A percentile compares a stretch with the other conserved stretches of the same genome.
phyloP scores from a whole-genome alignment of 2,113 vertebrate genomes.

The Haplotaxodon microlepis region DNA sequence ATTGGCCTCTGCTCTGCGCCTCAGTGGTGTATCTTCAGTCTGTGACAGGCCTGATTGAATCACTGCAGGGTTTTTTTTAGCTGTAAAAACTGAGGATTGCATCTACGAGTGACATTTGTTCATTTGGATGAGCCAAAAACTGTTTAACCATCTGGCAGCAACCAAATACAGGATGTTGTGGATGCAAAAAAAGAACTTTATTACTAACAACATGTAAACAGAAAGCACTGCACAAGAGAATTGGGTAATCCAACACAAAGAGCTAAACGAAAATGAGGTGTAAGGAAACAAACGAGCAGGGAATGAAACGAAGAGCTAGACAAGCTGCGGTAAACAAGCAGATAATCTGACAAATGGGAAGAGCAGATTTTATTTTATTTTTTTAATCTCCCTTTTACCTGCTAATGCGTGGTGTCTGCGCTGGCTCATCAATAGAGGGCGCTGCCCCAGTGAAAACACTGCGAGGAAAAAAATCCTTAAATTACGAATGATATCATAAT shows the following conservation, averaged over 20 bases:
- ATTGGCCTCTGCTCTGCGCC: neutral
- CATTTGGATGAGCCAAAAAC: neutral
- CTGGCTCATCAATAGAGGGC: neutral
- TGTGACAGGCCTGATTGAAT: neutral
- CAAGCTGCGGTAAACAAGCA: neutral
- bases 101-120: neutral
- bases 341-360: neutral
- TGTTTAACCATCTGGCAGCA: neutral
- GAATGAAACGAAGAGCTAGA: neutral
- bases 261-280: neutral
- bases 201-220: neutral
- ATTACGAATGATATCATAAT: neutral
- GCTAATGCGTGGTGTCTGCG: neutral
- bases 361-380: neutral
- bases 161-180: neutral
- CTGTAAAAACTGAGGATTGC: neutral
- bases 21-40: neutral
- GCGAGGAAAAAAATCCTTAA: neutral
- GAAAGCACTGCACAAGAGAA: neutral
- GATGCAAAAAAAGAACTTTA: neutral
- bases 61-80: neutral
- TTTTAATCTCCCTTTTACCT: neutral
- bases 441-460: neutral
- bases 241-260: neutral
- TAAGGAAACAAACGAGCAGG: neutral